These are phyloP conservation scores for Megalopta genalis DNA, from an alignment of 1,140 invertebrate species.

Conservation along the genomic window DNA sequence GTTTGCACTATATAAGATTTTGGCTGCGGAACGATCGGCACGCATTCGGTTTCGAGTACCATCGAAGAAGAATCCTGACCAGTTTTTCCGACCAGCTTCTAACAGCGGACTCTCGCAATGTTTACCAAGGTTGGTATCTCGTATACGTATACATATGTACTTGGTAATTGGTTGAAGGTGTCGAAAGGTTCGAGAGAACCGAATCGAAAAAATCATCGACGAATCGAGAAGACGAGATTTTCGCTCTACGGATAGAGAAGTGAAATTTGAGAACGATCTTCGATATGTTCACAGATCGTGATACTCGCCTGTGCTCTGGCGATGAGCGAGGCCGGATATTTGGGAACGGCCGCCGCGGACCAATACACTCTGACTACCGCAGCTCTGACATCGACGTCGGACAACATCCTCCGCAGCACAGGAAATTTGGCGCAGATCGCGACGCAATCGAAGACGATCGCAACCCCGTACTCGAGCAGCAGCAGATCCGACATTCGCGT, in stretches of 20 bases:
- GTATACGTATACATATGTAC: background rate
- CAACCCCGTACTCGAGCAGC: slow-evolving; percentile 85
- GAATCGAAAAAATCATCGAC: too few relatives aligned
- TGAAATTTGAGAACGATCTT: slow-evolving; percentile 41
- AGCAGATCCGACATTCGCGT: slow-evolving; percentile 84
- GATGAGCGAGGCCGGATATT: slow-evolving; percentile 70
- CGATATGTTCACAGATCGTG: slow-evolving; percentile 76
- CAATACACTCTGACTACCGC: slow-evolving; percentile 70
- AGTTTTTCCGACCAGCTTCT: too few relatives aligned
- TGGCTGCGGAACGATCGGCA: slow-evolving; percentile 17
- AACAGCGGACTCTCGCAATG: slow-evolving; percentile 33
- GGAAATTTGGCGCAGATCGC: slow-evolving; percentile 84
- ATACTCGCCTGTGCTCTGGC: slow-evolving; percentile 76
- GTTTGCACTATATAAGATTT: slow-evolving; percentile 46
- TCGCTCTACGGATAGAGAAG: too few relatives aligned
- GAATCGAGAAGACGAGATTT: background rate
- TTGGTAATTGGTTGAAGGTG: too few relatives aligned
- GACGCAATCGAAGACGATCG: slow-evolving; percentile 83
- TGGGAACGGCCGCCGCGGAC: slow-evolving; percentile 53
- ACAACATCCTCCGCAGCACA: slow-evolving; percentile 83
- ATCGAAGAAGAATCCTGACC: slow-evolving; percentile 37
- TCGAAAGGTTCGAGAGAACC: too few relatives aligned
- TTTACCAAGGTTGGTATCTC: slow-evolving; percentile 53
- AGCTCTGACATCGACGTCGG: slow-evolving; percentile 82
- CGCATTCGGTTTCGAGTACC: slow-evolving; percentile 21